Evolutionary conservation across 2,113 vertebrate genomes (phyloP), one percentile per base, ranked within the genome.

Genomic region (Syrmaticus mikado): DNA sequence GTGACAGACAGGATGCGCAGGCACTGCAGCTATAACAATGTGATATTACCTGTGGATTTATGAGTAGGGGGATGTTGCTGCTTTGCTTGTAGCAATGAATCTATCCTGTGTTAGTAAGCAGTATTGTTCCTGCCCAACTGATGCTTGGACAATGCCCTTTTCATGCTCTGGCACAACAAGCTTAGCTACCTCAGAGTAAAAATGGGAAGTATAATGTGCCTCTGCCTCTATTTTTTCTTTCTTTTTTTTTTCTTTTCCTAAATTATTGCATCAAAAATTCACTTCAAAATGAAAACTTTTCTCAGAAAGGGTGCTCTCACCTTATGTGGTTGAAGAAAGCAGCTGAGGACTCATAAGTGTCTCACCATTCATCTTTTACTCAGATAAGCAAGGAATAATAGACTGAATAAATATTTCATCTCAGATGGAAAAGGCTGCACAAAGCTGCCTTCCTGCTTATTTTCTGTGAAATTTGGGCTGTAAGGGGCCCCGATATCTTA

Each of bases 11-110:
- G 72, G 72, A 84, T 81, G 57, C 46, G 19, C 57, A 53, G 60
- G 62, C 58, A 48, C 36, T 71, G 78, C 71, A 85, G 78, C 92
- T 64, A 24, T 91, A 87, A 89, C 82, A 90, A 41, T 53, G 32
- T 70, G 62, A 95, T 87, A 93, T 91, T 95, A 72, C 79, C 84
- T 92, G 53, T 82, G 73, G 70, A 93, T 94, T 95, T 95, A 94
- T 90, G 87, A 80, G 70, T 16, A 75, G 57, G 53, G n/a, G 32
- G 73, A 90, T 86, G 77, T 52, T 87, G 66, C 62, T 89, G 1
- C 70, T 95, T 91, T 83, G 58, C 62, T 78, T 91, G 25, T 4
- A 70, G 85, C 65, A 90, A 68, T 94, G 91, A 92, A 92, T 95
- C 66, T 94, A 50, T 15, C 79, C 85, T 38, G 70, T 50, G 57